phyloP scores from a whole-genome alignment of 2,888 invertebrate genomes.

The Incurvaria masculella region DNA sequence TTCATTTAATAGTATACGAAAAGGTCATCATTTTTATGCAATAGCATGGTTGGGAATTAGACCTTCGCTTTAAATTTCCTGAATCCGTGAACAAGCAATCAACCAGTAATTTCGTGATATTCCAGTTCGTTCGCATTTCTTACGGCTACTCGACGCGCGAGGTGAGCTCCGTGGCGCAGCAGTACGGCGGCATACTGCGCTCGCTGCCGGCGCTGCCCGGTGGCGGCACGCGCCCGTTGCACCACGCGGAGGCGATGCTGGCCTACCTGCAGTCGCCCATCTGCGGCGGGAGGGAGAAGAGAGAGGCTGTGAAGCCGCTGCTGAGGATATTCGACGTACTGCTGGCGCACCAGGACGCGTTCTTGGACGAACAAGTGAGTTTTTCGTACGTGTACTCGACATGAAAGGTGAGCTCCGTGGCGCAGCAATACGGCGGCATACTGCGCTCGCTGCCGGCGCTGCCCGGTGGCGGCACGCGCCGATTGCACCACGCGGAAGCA shows the following conservation, averaged over 20 bases:
- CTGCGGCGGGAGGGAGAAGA: constrained; percentile 30
- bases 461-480: constrained; percentile 65
- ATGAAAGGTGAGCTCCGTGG: constrained; percentile 53
- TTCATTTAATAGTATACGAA: no score
- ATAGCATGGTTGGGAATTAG: no score
- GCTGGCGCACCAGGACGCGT: constrained; percentile 54
- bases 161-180: constrained; percentile 46
- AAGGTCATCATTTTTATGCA: no score
- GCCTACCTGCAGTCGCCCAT: constrained; percentile 44
- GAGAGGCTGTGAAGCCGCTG: constrained; percentile 63
- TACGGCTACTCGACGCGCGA: constrained; percentile 64
- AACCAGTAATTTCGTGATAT: constrained; percentile 6
- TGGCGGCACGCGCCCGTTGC: constrained; percentile 57
- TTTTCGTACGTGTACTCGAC: constrained; percentile 60
- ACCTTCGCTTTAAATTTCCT: no score
- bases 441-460: constrained; percentile 48
- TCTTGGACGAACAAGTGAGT: constrained; percentile 70
- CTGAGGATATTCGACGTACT: constrained; percentile 52
- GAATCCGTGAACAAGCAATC: no score
- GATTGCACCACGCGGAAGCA: constrained; percentile 54
- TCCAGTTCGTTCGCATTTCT: constrained; percentile 39
- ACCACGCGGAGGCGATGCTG: constrained; percentile 56
- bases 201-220: constrained; percentile 40
- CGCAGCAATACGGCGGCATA: constrained; percentile 53
- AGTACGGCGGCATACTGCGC: constrained; percentile 35